Base-by-base conservation (phyloP, 1,140 invertebrate genomes). In the Drosophila bipectinata region DNA sequence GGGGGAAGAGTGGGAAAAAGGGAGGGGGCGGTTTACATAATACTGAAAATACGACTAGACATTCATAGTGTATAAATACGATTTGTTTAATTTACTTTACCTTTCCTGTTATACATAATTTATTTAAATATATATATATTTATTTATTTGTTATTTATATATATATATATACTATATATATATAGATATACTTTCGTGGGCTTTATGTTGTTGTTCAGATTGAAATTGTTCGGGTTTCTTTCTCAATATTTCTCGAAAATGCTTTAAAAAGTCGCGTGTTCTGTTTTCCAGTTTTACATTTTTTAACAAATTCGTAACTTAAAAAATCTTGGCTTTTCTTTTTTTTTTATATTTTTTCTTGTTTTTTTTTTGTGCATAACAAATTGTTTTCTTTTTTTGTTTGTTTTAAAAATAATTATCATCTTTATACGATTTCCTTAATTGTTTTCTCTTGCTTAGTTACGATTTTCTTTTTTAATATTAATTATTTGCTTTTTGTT, bases 1-100 rank as follows among this genome's bases (percentile, higher is more conserved):
- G 18, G 12, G 62, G 47, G 15, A 4, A 24, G 14, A 12, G 34
- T 10, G 12, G 9, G 9, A 12, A 9, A 9, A 9, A 34, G 14
- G 30, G 39, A 14, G n/a, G 32, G 14, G 14, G 60, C 26, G 59
- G 54, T 51, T 75, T 84, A 84, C 81, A 90, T 91, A 91, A 91
- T 91, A 91, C 89, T 91, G 89, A 90, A 91, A 91, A 91, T 91
- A 91, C 89, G 89, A 91, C 89, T 91, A 91, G 88, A 91, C 89
- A 91, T 91, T 91, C 85, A 90, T 83, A 90, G 73, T 83, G 87
- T 87, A 88, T 88, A 88, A 79, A 88, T 88, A 83, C 78, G 80
- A 64, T 82, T 82, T 72, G 61, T 79, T 71, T 64, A 68, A 68
- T 67, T 68, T 68, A 67, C 64, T 68, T 68, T 68, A 68, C 64